phyloP scores from a whole-genome alignment of 2,113 vertebrate species.

The Anoplopoma fimbria region DNA sequence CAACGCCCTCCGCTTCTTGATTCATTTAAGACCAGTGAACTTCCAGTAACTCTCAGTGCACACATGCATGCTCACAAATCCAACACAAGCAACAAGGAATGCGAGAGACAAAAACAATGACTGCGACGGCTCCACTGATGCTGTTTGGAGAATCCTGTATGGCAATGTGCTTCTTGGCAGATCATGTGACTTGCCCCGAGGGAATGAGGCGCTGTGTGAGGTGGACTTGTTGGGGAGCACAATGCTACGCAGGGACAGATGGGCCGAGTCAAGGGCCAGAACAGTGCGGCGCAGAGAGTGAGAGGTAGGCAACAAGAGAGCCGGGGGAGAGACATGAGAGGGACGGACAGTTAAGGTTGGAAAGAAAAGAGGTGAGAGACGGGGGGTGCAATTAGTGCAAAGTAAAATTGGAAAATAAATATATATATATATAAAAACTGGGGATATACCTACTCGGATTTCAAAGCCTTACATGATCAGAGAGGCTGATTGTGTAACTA shows the following conservation, averaged over 20 bases:
- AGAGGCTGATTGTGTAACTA: conserved; percentile 70
- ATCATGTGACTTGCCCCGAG: conserved; percentile 62
- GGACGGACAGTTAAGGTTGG: conserved; percentile 36
- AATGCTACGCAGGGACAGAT: conserved; percentile 81
- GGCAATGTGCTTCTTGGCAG: conserved; percentile 49
- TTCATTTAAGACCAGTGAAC: conserved; percentile 16
- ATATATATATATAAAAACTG: conserved; percentile 24
- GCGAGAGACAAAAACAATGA: neutral
- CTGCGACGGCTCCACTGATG: neutral
- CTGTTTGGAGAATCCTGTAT: conserved; percentile 41
- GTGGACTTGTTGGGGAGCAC: conserved; percentile 69
- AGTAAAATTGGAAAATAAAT: conserved; percentile 17
- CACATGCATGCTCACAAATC: neutral
- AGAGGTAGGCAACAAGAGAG: conserved; percentile 44
- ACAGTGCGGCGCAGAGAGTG: conserved; percentile 58
- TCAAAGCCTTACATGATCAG: conserved; percentile 62
- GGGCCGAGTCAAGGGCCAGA: conserved; percentile 77
- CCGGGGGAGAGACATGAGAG: conserved; percentile 11
- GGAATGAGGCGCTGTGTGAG: conserved; percentile 69
- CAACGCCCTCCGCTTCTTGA: neutral
- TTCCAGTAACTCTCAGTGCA: conserved; percentile 41
- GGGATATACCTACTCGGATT: conserved; percentile 45
- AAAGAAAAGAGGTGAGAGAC: conserved; percentile 25
- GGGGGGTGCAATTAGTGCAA: conserved; percentile 31
- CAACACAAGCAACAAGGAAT: conserved; percentile 7